Evolutionary conservation across 2,113 vertebrate genomes (phyloP).

Genomic region (Albula glossodonta): DNA sequence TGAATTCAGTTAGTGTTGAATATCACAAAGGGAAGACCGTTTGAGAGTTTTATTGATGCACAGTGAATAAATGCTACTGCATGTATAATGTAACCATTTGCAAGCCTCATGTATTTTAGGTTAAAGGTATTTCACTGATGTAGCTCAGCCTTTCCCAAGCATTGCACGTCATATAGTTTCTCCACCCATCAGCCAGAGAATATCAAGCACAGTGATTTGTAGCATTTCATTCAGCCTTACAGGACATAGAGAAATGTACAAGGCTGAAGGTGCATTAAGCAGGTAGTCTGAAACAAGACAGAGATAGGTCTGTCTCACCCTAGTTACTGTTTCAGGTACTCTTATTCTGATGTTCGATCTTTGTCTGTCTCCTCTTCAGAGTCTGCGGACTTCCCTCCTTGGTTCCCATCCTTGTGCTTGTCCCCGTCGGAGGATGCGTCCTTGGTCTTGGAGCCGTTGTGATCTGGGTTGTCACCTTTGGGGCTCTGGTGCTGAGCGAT

Average conservation of each 20-base stretch:
- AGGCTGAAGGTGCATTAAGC: neutral
- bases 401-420: conserved; percentile 58
- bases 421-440: conserved; percentile 66
- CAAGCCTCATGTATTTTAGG: neutral
- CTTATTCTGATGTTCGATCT: conserved; percentile 76
- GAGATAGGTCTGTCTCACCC: neutral
- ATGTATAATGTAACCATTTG: neutral
- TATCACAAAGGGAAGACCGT: neutral
- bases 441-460: conserved; percentile 60
- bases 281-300: neutral
- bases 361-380: conserved; percentile 78
- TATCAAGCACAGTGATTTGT: neutral
- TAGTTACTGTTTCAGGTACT: neutral
- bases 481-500: conserved; percentile 66
- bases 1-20: neutral
- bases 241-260: neutral
- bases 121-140: neutral
- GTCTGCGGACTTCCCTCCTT: conserved; percentile 67
- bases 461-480: conserved; percentile 59
- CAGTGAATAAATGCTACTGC: neutral
- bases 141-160: neutral
- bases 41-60: neutral
- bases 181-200: neutral
- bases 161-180: conserved; percentile 3
- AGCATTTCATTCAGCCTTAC: neutral